Conservation (phyloP, 2,797 vertebrate genomes). For the Rhinella marina region DNA sequence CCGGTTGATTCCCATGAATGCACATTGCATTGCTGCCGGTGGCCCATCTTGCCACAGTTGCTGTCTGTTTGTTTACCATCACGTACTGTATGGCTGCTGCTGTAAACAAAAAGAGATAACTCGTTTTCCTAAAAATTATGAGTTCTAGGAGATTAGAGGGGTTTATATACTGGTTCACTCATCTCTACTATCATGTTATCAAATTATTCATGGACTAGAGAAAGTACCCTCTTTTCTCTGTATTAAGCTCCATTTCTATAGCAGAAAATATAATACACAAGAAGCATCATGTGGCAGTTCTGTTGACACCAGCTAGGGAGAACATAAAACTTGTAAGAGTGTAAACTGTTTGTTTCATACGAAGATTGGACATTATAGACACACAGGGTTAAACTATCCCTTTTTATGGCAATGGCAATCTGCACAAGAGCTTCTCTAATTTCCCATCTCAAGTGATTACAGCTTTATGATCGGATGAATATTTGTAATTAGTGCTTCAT, state of each 20-base stretch:
- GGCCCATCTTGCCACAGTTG: too few relatives aligned
- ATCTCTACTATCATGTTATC: background rate
- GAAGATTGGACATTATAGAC: constrained; percentile 43
- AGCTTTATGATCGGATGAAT: constrained; percentile 74
- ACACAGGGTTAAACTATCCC: constrained; percentile 58
- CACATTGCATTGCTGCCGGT: too few relatives aligned
- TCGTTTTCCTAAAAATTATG: too few relatives aligned
- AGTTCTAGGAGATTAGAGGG: too few relatives aligned
- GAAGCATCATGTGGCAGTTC: constrained; percentile 25
- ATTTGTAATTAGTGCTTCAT: constrained; percentile 72
- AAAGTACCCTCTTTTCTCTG: background rate
- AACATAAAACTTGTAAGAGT: constrained; percentile 22
- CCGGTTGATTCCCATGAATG: too few relatives aligned
- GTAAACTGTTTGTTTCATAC: constrained; percentile 23
- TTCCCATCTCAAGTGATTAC: constrained; percentile 63
- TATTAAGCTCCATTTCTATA: constrained; percentile 18
- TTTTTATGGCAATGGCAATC: constrained; percentile 55
- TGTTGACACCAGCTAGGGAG: constrained; percentile 28
- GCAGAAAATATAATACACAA: constrained; percentile 14
- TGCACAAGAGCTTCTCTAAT: constrained; percentile 60
- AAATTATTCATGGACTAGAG: constrained; percentile 4
- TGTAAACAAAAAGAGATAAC: too few relatives aligned
- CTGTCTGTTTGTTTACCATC: too few relatives aligned
- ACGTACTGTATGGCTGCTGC: too few relatives aligned
- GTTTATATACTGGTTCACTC: too few relatives aligned